These are phyloP conservation scores for Taenaris catops DNA, from an alignment of 2,888 invertebrate species.

Conservation along the genomic window DNA sequence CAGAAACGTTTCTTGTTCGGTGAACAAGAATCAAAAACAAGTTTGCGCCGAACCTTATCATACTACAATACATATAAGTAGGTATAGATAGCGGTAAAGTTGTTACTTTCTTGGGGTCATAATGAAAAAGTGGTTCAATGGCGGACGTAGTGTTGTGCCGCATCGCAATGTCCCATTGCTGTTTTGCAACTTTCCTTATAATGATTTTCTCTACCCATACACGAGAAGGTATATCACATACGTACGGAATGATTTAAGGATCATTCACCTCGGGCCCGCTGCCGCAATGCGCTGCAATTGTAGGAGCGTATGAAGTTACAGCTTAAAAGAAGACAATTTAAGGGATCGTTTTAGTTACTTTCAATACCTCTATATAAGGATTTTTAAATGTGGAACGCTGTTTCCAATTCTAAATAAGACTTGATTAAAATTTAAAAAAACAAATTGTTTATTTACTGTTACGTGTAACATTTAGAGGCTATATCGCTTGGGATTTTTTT, in stretches of 20 bases:
- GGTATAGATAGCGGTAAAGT: not conserved
- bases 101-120: constrained; percentile 13
- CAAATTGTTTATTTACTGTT: too few species aligned
- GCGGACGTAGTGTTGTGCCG: constrained; percentile 25
- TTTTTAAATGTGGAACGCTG: too few species aligned
- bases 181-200: constrained; percentile 61
- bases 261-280: constrained; percentile 56
- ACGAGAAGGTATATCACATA: constrained; percentile 24
- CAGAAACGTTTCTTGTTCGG: constrained; percentile 3
- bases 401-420: too few species aligned
- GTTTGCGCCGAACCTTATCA: constrained; percentile 4
- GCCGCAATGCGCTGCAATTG: constrained; percentile 30
- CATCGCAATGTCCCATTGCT: constrained; percentile 24
- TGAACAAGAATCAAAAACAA: constrained; percentile 7
- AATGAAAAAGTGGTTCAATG: constrained; percentile 34
- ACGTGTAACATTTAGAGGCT: too few species aligned
- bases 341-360: too few species aligned
- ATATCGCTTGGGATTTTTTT: too few species aligned
- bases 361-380: too few species aligned
- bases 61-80: constrained; percentile 2
- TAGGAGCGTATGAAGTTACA: too few species aligned
- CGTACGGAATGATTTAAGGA: constrained; percentile 46
- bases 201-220: constrained; percentile 38
- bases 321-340: too few species aligned
- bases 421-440: too few species aligned